These are phyloP conservation scores for Perca fluviatilis DNA, from an alignment of 2,113 vertebrate genomes.

Conservation along the genomic window DNA sequence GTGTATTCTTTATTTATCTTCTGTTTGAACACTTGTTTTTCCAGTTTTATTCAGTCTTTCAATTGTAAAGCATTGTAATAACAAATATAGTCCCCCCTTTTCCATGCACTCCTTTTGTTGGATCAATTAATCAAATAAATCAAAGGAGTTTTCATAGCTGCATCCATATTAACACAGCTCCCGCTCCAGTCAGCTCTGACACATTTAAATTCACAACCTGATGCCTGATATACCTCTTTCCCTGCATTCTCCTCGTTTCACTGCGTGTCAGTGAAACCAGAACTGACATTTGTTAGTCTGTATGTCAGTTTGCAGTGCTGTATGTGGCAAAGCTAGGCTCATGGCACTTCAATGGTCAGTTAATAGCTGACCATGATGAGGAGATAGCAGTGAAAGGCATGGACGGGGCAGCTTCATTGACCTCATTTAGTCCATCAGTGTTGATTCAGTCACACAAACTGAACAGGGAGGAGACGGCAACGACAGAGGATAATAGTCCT, in stretches of 20 bases:
- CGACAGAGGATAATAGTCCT: not conserved
- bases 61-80: not conserved
- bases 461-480: conserved; percentile 13
- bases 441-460: conserved; percentile 46
- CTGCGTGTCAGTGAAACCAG: conserved; percentile 38
- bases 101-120: not conserved
- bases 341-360: conserved; percentile 60
- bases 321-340: conserved; percentile 53
- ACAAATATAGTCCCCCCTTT: not conserved
- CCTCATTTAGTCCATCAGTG: conserved; percentile 62
- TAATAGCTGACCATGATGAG: conserved; percentile 62
- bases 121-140: conserved; percentile 22
- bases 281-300: conserved; percentile 52
- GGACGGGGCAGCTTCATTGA: conserved; percentile 58
- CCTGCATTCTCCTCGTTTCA: conserved; percentile 13
- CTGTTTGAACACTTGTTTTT: conserved; percentile 23
- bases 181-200: not conserved
- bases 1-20: conserved; percentile 14
- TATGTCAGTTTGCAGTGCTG: conserved; percentile 34
- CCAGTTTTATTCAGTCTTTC: not conserved
- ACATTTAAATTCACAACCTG: conserved; percentile 41
- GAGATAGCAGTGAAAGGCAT: conserved; percentile 47
- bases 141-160: not conserved
- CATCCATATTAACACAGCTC: conserved; percentile 27
- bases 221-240: conserved; percentile 9